Base-by-base conservation (phyloP, 2,113 vertebrate species). In the Okapia johnstoni region DNA sequence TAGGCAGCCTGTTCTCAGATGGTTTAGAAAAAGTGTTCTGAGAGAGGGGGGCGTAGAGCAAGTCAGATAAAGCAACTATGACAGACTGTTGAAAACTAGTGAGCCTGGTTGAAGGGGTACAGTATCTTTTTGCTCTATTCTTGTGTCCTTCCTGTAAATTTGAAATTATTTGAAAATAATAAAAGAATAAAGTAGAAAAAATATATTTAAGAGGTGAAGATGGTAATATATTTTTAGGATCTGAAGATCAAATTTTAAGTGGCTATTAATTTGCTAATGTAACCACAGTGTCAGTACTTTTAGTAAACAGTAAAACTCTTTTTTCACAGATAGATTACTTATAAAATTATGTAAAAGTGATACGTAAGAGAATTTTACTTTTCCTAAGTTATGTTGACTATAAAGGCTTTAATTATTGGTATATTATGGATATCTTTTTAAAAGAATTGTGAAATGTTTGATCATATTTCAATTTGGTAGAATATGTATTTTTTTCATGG, bases 161-260 rank as follows among this genome's bases (percentile, higher is more conserved):
- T 91, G 70, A 93, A 61, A 80, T 60, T 28, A 33, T 76, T 86
- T 93, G 66, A 85, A 48, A 94, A 25, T 79, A 85, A 21, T 58
- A 50, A 70, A 81, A 87, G 63, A 81, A 85, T 33, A 46, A 48
- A 95, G 21, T 54, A 7, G 54, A 63, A 90, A 81, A n/a, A 48
- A 28, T 46, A 40, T 76, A 88, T 61, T 83, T 79, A 52, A 55
- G 30, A 92, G 26, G 36, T 58, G 76, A 96, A 85, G 46, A 5
- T 87, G n/a, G 46, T 92, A 36, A 46, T 83, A 26, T 36, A 40
- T 28, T 95, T 94, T 96, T 93, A 87, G 70, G 63, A 79, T 26
- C 48, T 73, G 7, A 46, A 80, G 21, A n/a, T 85, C 88, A 36
- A 36, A 28, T 73, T 94, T 83, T 60, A 87, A 76, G 30, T 2